These are phyloP conservation scores for Magallana nippona DNA, from an alignment of 2,888 invertebrate genomes.

Conservation along the genomic window DNA sequence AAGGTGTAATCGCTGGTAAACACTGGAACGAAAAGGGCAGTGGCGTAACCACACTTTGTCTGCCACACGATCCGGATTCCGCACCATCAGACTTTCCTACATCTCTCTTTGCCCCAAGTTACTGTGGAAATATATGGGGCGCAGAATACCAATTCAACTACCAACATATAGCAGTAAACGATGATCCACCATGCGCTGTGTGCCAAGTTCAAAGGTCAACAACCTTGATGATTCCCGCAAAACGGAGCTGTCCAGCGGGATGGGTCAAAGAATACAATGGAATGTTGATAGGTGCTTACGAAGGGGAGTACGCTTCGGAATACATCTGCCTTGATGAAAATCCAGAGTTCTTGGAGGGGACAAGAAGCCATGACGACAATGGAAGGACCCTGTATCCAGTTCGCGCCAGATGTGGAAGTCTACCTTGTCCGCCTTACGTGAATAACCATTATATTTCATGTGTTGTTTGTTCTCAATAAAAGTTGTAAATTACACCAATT, in stretches of 20 bases:
- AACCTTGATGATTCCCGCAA: conserved; percentile 5
- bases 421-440: conserved; percentile 33
- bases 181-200: conserved; percentile 39
- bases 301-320: conserved; percentile 17
- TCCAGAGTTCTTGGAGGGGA: conserved; percentile 41
- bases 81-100: background rate
- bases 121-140: conserved; percentile 3
- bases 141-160: conserved; percentile 38
- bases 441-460: conserved; percentile 14
- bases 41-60: conserved; percentile 25
- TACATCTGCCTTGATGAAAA: conserved; percentile 37
- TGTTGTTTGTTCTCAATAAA: conserved; percentile 38
- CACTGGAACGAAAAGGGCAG: conserved; percentile 36
- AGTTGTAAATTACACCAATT: too few species aligned
- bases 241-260: conserved; percentile 5
- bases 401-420: conserved; percentile 22
- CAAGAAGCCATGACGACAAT: conserved; percentile 11
- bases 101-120: background rate
- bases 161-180: background rate
- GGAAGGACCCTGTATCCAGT: conserved; percentile 36
- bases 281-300: conserved; percentile 3
- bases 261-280: conserved; percentile 27
- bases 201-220: background rate
- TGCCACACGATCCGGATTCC: background rate
- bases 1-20: conserved; percentile 36